Evolutionary conservation across 2,113 vertebrate species (phyloP).

Genomic region (Mormyrus iriodes): DNA sequence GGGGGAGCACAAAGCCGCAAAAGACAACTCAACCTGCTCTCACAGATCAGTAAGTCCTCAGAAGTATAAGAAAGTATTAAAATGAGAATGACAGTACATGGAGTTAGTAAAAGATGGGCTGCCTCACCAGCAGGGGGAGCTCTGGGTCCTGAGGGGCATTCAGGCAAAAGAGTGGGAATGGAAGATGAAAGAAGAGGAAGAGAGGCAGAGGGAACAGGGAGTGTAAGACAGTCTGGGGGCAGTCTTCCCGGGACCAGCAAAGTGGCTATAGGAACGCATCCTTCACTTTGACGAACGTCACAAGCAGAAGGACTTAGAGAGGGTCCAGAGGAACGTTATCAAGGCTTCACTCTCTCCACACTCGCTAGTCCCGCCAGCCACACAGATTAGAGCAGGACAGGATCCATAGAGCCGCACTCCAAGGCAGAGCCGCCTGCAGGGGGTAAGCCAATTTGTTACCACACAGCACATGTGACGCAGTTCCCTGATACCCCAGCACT

Average conservation of each 20-base stretch:
- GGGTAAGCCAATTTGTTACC: not conserved
- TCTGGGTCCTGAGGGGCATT: not conserved
- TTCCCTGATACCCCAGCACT: not conserved
- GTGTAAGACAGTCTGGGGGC: not conserved
- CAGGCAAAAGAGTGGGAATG: not conserved
- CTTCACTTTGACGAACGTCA: not conserved
- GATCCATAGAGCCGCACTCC: not conserved
- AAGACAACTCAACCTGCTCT: not conserved
- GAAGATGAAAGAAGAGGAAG: not conserved
- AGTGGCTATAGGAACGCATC: not conserved
- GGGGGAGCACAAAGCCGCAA: not conserved
- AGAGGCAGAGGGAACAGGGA: not conserved
- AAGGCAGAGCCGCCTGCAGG: not conserved
- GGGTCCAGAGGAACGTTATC: not conserved
- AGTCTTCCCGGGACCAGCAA: not conserved
- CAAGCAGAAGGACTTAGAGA: not conserved
- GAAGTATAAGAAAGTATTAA: not conserved
- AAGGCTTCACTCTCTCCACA: not conserved
- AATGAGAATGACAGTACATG: not conserved
- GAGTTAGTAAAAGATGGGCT: not conserved
- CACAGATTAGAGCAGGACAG: not conserved
- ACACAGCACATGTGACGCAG: not conserved
- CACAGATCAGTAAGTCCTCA: not conserved
- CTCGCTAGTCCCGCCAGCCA: not conserved
- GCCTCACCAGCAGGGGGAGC: not conserved